Evolutionary conservation across 2,113 vertebrate genomes (phyloP).

Genomic region (Hippopotamus amphibius): DNA sequence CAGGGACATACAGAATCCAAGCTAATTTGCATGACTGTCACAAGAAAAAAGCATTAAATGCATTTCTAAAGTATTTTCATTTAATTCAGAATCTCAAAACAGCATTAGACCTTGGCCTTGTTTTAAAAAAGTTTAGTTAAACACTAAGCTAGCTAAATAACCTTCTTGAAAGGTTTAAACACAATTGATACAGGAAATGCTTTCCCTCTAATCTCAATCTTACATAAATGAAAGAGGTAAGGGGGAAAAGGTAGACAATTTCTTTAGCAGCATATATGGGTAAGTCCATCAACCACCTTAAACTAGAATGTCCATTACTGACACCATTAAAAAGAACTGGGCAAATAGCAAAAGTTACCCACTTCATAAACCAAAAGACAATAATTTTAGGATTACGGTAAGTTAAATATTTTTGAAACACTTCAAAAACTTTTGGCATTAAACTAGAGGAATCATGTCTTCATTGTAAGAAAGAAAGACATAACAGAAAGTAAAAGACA

Average conservation of each 20-base stretch:
- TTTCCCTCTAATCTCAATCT: conserved; percentile 79
- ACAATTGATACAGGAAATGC: conserved; percentile 79
- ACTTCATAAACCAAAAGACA: conserved; percentile 83
- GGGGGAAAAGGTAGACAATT: conserved; percentile 76
- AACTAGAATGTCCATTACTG: conserved; percentile 77
- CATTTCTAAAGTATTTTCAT: conserved; percentile 87
- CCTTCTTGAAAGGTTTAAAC: conserved; percentile 79
- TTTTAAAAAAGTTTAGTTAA: conserved; percentile 82
- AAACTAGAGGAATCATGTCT: conserved; percentile 89
- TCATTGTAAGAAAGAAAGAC: conserved; percentile 89
- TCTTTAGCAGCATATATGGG: conserved; percentile 84
- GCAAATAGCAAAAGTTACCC: conserved; percentile 80
- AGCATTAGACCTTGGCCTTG: conserved; percentile 84
- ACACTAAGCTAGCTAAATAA: conserved; percentile 84
- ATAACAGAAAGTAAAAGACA: conserved; percentile 86
- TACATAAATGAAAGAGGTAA: conserved; percentile 73
- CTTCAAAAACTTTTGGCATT: conserved; percentile 81
- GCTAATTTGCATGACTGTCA: conserved; percentile 88
- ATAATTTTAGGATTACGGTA: conserved; percentile 78
- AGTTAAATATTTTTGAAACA: conserved; percentile 86
- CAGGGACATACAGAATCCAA: conserved; percentile 90
- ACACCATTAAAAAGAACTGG: conserved; percentile 81
- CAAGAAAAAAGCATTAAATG: conserved; percentile 89
- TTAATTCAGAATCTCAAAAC: conserved; percentile 87
- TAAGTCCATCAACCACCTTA: conserved; percentile 85